Evolutionary conservation across 2,797 vertebrate genomes (phyloP), one percentile per base, ranked within the genome.

Genomic region (Poecilia velifera): DNA sequence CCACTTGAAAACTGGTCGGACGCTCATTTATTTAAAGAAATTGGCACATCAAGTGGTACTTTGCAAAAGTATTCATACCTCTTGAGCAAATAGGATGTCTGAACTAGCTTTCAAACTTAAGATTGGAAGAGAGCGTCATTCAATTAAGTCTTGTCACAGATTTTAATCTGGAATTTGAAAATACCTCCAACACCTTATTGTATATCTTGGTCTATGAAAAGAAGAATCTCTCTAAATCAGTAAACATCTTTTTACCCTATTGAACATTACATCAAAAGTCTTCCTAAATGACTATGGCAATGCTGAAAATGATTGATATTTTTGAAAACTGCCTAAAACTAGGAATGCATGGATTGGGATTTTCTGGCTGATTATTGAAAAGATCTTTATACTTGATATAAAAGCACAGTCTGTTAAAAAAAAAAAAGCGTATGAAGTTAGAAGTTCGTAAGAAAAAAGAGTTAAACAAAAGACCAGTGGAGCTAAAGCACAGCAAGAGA

Each of bases 21-120:
- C 70, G 72, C 79, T 59, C 46, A 57, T 41, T 83, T 49, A 76
- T 85, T 70, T 45, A 71, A 74, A 79, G 72, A 74, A 84, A 76
- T 64, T 82, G 80, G 74, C 53, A 78, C 28, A 73, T 83, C 76
- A 76, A 64, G 31, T 16, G 18, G 31, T 22, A 18, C 16, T 18
- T 34, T 64, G 16, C 31, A 36, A 36, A 34, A 3, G 7, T 64
- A 18, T 64, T 36, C 14, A 9, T 3, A 39, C 31, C 59, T 6
- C 16, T 20, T 20, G 0, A 1, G 34, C 34, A 25, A 9, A 68
- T 41, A 16, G 14, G 36, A 64, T 18, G 13, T 34, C 14, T 34
- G 59, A 7, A 62, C 6, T 18, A 62, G 59, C 28, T 16, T 62
- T 34, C 28, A 31, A 59, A 13, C 28, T 31, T 59, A 31, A 59